A percentile compares a stretch with the other conserved stretches of the same genome.
Evolutionary conservation across 1,140 invertebrate genomes (phyloP).

Genomic region (Philaenus spumarius): DNA sequence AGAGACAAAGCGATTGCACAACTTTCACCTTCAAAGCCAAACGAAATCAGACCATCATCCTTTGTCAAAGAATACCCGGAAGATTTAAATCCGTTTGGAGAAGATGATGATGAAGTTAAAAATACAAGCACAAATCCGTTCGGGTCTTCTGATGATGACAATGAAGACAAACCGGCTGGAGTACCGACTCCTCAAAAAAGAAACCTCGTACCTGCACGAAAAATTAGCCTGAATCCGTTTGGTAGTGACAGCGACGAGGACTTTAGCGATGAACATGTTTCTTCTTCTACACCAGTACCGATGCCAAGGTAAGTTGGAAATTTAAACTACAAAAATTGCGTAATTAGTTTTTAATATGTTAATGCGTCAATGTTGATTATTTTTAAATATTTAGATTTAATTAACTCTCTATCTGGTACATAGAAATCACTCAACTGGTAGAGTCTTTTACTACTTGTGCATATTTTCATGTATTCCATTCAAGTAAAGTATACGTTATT

Average conservation of each 20-base stretch:
- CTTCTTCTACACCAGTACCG: constrained; percentile 19
- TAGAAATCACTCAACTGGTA: no score
- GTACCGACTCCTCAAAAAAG: not conserved
- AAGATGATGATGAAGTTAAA: constrained; percentile 50
- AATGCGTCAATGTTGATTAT: no score
- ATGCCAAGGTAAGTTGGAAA: constrained; percentile 26
- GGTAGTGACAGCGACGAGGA: constrained; percentile 61
- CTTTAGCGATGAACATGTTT: constrained; percentile 37
- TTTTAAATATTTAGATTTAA: no score
- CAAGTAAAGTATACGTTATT: no score
- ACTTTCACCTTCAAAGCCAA: not conserved
- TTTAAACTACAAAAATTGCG: no score
- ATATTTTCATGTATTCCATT: no score
- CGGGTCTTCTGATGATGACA: constrained; percentile 55
- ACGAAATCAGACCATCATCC: not conserved
- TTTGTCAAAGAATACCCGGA: constrained; percentile 57
- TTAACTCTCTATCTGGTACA: no score
- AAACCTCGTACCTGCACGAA: constrained; percentile 14
- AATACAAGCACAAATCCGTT: constrained; percentile 55
- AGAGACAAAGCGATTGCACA: not conserved
- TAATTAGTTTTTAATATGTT: no score
- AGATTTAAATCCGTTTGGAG: constrained; percentile 70
- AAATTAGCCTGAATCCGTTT: constrained; percentile 51
- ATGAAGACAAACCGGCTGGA: constrained; percentile 39
- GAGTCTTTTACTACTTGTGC: no score